These are phyloP conservation scores for Cladorhizidae sp. DNA, from an alignment of 37 sponge, comb jelly and placozoan genomes.

Conservation along the genomic window DNA sequence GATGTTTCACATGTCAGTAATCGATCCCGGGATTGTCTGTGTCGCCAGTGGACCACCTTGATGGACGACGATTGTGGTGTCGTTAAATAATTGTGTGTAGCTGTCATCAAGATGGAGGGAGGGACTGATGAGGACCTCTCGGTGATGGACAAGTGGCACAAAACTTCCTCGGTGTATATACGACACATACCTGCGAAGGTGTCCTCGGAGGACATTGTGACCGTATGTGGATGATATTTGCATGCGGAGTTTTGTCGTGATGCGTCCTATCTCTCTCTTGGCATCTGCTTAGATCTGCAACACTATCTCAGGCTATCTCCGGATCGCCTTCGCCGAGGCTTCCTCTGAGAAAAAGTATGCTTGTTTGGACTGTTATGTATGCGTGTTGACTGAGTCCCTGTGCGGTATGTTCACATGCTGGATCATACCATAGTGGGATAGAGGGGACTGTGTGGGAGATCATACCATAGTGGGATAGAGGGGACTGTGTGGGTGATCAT, in stretches of 20 bases:
- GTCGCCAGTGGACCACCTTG: no score
- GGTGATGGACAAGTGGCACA: slow-evolving; percentile 65
- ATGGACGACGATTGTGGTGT: neutral
- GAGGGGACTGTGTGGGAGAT: no score
- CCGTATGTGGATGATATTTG: slow-evolving; percentile 41
- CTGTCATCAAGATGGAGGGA: slow-evolving; percentile 79
- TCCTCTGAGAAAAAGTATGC: slow-evolving; percentile 79
- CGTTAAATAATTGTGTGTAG: neutral
- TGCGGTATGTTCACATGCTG: neutral
- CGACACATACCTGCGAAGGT: slow-evolving; percentile 78
- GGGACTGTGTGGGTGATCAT: no score
- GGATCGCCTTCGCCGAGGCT: slow-evolving; percentile 88
- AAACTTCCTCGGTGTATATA: slow-evolving; percentile 82
- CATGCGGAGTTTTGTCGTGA: no score
- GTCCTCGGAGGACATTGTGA: slow-evolving; percentile 69
- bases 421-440: no score
- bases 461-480: no score
- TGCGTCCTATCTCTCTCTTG: neutral
- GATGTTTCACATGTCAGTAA: no score
- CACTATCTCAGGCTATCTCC: slow-evolving; percentile 78
- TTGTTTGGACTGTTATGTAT: no score
- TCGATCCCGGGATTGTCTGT: no score
- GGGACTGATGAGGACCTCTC: slow-evolving; percentile 72
- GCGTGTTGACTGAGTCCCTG: neutral
- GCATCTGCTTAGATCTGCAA: slow-evolving; percentile 56